phyloP scores from a whole-genome alignment of 2,113 vertebrate genomes.

The Poecile atricapillus region DNA sequence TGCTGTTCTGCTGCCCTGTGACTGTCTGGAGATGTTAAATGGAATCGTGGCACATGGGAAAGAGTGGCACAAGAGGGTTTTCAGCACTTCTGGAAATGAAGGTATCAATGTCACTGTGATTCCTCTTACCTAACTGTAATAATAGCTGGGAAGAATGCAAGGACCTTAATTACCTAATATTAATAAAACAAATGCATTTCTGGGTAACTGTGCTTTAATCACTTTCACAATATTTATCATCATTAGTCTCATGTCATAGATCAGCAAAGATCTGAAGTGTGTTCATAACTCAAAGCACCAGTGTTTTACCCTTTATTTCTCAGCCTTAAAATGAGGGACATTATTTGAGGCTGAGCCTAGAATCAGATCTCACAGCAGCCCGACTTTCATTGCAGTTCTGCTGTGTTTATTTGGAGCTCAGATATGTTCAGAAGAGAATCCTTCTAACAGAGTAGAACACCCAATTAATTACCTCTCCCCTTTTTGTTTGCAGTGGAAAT shows the following conservation, averaged over 20 bases:
- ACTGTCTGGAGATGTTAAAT: not conserved
- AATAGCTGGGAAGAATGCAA: not conserved
- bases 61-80: not conserved
- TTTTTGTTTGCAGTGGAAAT: not conserved
- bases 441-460: not conserved
- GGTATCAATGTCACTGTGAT: not conserved
- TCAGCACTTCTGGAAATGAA: not conserved
- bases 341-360: not conserved
- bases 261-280: not conserved
- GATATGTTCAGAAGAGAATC: not conserved
- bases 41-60: not conserved
- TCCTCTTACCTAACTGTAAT: not conserved
- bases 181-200: not conserved
- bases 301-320: not conserved
- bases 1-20: not conserved
- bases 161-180: not conserved
- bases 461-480: not conserved
- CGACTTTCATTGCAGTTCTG: not conserved
- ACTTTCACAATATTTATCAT: conserved; percentile 30
- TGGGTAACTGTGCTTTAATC: not conserved
- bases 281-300: not conserved
- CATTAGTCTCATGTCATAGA: not conserved
- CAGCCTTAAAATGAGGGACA: not conserved
- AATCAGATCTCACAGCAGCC: not conserved
- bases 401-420: not conserved